Evolutionary conservation across 2,888 invertebrate species (phyloP).

Genomic region (Caradrina clavipalpis): DNA sequence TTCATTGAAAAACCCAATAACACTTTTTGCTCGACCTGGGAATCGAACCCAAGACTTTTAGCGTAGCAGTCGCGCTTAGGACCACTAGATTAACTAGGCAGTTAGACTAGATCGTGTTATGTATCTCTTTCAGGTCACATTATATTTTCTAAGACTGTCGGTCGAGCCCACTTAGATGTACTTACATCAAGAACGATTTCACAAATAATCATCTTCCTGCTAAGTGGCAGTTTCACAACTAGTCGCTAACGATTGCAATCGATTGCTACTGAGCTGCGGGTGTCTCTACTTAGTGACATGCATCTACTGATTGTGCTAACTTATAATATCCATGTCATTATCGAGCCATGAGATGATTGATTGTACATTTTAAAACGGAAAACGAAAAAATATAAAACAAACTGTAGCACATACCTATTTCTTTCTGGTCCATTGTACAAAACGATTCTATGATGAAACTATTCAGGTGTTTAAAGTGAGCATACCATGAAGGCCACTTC

Average conservation of each 20-base stretch:
- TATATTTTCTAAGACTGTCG: constrained; percentile 5
- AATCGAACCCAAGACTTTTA: too few relatives aligned
- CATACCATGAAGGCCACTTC: background rate
- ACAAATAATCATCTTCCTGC: constrained; percentile 19
- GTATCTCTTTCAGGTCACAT: background rate
- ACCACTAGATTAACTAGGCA: too few relatives aligned
- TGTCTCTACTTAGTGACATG: constrained; percentile 13
- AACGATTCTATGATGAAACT: background rate
- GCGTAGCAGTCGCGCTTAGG: too few relatives aligned
- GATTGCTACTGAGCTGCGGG: constrained; percentile 2
- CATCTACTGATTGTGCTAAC: constrained; percentile 27
- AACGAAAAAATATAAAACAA: background rate
- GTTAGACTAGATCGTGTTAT: too few relatives aligned
- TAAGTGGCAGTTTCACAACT: constrained; percentile 31
- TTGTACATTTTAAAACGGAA: constrained; percentile 15
- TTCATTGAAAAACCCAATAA: too few relatives aligned
- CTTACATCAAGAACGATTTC: constrained; percentile 15
- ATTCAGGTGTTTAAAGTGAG: background rate
- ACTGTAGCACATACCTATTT: background rate
- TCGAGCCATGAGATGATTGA: background rate
- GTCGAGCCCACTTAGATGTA: constrained; percentile 1
- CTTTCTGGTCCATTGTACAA: background rate
- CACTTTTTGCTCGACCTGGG: too few relatives aligned
- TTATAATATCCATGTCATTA: background rate
- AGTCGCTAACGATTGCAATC: constrained; percentile 29